Base-by-base conservation (phyloP, 1,140 invertebrate genomes). In the Rhopalosiphum maidis region DNA sequence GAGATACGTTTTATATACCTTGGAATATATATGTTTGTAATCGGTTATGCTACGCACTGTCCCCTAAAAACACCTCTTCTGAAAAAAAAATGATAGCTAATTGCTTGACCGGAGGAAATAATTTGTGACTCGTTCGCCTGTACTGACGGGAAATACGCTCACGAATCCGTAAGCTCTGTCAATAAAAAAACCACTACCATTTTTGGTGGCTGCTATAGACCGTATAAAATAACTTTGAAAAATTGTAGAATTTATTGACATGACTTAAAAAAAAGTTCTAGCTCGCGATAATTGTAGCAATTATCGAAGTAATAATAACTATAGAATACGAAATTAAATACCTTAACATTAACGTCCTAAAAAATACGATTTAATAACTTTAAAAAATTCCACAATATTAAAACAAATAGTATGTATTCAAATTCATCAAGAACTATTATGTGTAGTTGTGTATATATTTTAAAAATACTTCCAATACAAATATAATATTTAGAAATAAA, bases 21-120 rank as follows among this genome's bases (percentile, higher is more conserved):
- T 51, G 23, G 23, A 11, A 46, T 21, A 25, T 90, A 68, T 92
- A 48, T 86, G 48, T 86, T 93, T 86, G 86, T 93, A 93, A 93
- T 93, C 35, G 51, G n/a, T 93, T 37, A 51, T 92, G 21, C 48
- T 22, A 9, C 8, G 48, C 85, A 83, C 18, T 35, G 60, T 46
- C 30, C 35, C 55, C n/a, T 21, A 68, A 68, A 68, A 25, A 46
- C 21, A 37, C 30, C 60, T 48, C 90, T 30, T 51, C 41, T 21
- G 30, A 83, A 48, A 60, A 90, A 82, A 92, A 92, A 35, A 83
- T 48, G 11, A 83, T 11, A 21, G 43, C 25, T 48, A 51, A 48
- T 54, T 89, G 51, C 15, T 88, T 88, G 86, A 88, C 86, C 48
- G 51, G 55, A 48, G 43, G 18, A 92, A 82, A 83, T 92, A 92